Evolutionary conservation across 1,140 invertebrate genomes (phyloP).

Genomic region (Magallana ariakensis): DNA sequence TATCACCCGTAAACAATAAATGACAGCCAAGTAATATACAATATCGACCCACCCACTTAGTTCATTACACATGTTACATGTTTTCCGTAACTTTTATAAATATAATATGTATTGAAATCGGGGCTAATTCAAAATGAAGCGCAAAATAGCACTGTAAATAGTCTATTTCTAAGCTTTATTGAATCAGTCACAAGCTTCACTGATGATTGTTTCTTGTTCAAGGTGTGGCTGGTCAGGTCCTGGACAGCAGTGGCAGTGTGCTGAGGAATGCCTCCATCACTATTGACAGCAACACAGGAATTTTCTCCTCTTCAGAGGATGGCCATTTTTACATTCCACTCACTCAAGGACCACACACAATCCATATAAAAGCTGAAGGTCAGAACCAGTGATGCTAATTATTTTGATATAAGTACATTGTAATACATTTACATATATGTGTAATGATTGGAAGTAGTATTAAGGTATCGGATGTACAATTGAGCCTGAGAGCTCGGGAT

Average conservation of each 20-base stretch:
- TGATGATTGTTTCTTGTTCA: too few species aligned
- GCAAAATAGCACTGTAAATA: too few species aligned
- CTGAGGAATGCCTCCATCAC: conserved; percentile 90
- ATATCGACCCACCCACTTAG: background rate
- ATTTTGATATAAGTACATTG: too few species aligned
- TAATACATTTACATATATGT: too few species aligned
- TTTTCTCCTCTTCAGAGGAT: conserved; percentile 46
- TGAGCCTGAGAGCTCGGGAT: too few species aligned
- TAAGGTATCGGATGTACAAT: too few species aligned
- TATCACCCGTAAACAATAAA: background rate
- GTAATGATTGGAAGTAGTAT: too few species aligned
- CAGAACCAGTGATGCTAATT: background rate
- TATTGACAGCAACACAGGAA: conserved; percentile 64
- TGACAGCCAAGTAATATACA: background rate
- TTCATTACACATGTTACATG: too few species aligned
- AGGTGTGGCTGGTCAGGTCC: conserved; percentile 92
- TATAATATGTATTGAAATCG: background rate
- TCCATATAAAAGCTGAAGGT: conserved; percentile 72
- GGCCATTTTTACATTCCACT: conserved; percentile 70
- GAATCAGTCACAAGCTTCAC: too few species aligned
- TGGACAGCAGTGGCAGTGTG: conserved; percentile 89
- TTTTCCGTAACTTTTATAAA: background rate
- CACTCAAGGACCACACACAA: conserved; percentile 65
- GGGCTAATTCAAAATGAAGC: too few species aligned
- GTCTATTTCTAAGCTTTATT: too few species aligned